Percentiles rank a stretch among this genome's conserved stretches.
These are phyloP conservation scores for Graphium colonna DNA, from an alignment of 2,888 invertebrate genomes.

Conservation along the genomic window DNA sequence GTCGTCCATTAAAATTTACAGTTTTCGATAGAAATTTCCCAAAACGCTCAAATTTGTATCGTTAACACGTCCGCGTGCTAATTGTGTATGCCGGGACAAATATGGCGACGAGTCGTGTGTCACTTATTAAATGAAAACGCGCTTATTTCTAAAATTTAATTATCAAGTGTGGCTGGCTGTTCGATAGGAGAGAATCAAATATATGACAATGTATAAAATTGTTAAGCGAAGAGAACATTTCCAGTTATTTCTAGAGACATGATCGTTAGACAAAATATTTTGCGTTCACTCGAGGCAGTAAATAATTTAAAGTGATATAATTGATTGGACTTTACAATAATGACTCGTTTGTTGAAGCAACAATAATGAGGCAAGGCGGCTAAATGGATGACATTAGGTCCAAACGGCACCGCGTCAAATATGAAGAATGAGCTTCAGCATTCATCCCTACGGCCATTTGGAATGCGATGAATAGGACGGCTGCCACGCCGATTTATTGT, in stretches of 20 bases:
- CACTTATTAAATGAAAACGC: slow-evolving; percentile 64
- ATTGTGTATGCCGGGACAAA: slow-evolving; percentile 62
- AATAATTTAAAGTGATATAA: slow-evolving; percentile 38
- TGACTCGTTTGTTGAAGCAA: slow-evolving; percentile 51
- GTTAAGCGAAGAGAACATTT: slow-evolving; percentile 34
- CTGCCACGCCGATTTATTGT: slow-evolving; percentile 44
- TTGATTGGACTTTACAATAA: slow-evolving; percentile 62
- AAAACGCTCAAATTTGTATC: slow-evolving; percentile 59
- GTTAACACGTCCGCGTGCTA: slow-evolving; percentile 72
- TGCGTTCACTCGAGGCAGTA: not conserved
- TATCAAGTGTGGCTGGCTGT: slow-evolving; percentile 63
- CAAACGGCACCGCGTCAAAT: slow-evolving; percentile 57
- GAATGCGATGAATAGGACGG: slow-evolving; percentile 47
- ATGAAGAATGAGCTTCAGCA: slow-evolving; percentile 62
- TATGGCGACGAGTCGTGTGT: slow-evolving; percentile 61
- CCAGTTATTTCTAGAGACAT: slow-evolving; percentile 59
- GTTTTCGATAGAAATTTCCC: slow-evolving; percentile 47
- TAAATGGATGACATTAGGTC: slow-evolving; percentile 67
- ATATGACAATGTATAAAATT: slow-evolving; percentile 3
- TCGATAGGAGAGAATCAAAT: slow-evolving; percentile 41
- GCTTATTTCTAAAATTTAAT: slow-evolving; percentile 72
- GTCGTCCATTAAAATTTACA: slow-evolving; percentile 34
- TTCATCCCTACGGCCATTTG: slow-evolving; percentile 51
- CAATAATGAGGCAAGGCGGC: slow-evolving; percentile 58
- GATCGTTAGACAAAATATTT: slow-evolving; percentile 31